Evolutionary conservation across 2,888 invertebrate species (phyloP).

Genomic region (Tenthredo livida): DNA sequence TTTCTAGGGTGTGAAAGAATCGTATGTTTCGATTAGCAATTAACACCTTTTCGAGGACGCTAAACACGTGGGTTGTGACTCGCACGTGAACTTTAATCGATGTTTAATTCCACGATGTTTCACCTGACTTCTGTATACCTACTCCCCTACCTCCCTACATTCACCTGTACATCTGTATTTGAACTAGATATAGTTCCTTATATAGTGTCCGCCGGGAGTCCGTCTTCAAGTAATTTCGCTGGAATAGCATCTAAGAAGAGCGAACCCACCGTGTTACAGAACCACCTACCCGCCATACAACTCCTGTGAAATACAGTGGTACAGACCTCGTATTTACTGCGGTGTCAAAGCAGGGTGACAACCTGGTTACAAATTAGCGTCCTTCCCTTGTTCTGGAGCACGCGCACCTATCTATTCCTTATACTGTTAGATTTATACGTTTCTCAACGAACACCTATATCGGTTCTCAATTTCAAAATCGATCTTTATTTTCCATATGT

Average conservation of each 20-base stretch:
- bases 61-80: neutral
- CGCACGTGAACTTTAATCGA: constrained; percentile 38
- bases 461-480: constrained; percentile 76
- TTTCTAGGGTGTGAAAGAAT: constrained; percentile 38
- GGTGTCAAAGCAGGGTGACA: constrained; percentile 77
- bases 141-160: neutral
- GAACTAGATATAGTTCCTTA: neutral
- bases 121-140: neutral
- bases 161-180: neutral
- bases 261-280: constrained; percentile 62
- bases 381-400: constrained; percentile 46
- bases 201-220: constrained; percentile 29
- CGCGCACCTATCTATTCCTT: constrained; percentile 41
- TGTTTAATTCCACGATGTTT: neutral
- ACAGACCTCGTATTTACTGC: constrained; percentile 77
- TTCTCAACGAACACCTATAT: constrained; percentile 70
- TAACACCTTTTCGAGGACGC: constrained; percentile 42
- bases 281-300: constrained; percentile 53
- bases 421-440: neutral
- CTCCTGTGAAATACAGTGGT: constrained; percentile 74
- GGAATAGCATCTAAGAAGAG: constrained; percentile 44
- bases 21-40: constrained; percentile 48
- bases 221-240: constrained; percentile 44
- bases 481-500: neutral
- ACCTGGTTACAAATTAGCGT: constrained; percentile 77